phyloP scores from a whole-genome alignment of 2,797 vertebrate genomes.

The Artibeus lituratus region DNA sequence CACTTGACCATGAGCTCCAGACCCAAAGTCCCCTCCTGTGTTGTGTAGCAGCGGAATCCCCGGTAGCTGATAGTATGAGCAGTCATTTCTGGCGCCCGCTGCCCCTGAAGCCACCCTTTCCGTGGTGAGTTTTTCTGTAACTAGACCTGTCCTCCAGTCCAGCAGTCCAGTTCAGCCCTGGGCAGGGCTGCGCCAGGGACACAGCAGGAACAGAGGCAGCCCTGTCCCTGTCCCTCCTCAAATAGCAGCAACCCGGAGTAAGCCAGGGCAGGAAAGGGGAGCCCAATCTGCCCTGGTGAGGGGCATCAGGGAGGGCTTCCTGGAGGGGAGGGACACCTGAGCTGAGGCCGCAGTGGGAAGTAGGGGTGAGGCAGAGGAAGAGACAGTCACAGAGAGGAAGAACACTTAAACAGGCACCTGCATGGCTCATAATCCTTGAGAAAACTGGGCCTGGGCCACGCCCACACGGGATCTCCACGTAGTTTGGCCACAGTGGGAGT shows the following conservation, averaged over 20 bases:
- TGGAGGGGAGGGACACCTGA: background rate
- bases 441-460: background rate
- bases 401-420: accelerated
- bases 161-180: background rate
- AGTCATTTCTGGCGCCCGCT: background rate
- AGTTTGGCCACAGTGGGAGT: background rate
- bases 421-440: too few species aligned
- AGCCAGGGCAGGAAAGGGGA: background rate
- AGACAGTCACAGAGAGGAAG: background rate
- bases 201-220: background rate
- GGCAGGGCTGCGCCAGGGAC: background rate
- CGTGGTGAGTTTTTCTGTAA: background rate
- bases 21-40: background rate
- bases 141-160: background rate
- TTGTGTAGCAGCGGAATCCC: background rate
- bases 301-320: background rate
- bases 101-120: background rate
- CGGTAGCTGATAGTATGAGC: background rate
- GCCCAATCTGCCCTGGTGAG: background rate
- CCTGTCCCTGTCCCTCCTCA: background rate
- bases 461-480: accelerated
- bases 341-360: background rate
- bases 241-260: background rate
- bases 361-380: background rate
- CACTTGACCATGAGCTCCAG: background rate